These are phyloP conservation scores for Danaus plexippus DNA, from an alignment of 1,140 invertebrate species.

Conservation along the genomic window DNA sequence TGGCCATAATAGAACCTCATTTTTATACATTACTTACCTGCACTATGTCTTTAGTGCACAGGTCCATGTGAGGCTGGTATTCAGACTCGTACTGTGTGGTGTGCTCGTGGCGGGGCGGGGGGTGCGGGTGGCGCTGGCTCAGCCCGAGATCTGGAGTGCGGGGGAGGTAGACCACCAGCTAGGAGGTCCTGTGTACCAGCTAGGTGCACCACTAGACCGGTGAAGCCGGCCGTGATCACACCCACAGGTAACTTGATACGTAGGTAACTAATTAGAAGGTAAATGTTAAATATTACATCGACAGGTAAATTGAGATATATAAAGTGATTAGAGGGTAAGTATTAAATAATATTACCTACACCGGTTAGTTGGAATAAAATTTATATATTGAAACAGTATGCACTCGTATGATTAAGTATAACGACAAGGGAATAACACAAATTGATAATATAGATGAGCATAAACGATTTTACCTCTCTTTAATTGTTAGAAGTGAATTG, in stretches of 20 bases:
- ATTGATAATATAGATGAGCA: no score
- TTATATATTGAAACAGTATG: no score
- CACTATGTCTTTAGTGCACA: slow-evolving; percentile 39
- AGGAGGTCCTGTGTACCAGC: slow-evolving; percentile 51
- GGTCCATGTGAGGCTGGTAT: slow-evolving; percentile 63
- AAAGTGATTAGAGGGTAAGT: not conserved
- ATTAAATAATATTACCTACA: no score
- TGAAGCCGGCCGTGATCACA: slow-evolving; percentile 26
- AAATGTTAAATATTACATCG: not conserved
- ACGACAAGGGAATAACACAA: no score
- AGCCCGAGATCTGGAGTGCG: slow-evolving; percentile 42
- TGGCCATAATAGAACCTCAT: no score
- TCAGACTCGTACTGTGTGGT: slow-evolving; percentile 62
- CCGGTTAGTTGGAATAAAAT: no score
- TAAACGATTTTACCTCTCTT: no score
- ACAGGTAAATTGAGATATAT: slow-evolving; percentile 10
- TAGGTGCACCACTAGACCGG: slow-evolving; percentile 44
- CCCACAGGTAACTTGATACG: slow-evolving; percentile 15
- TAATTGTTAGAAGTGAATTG: no score
- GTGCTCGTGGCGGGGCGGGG: slow-evolving; percentile 43
- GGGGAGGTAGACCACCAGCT: slow-evolving; percentile 37
- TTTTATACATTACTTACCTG: no score
- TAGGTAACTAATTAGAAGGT: no score
- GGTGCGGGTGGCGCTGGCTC: slow-evolving; percentile 46
- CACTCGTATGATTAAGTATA: no score